A percentile compares a stretch with the other conserved stretches of the same genome.
These are phyloP conservation scores for Morone saxatilis DNA, from an alignment of 2,113 vertebrate species.

Conservation along the genomic window DNA sequence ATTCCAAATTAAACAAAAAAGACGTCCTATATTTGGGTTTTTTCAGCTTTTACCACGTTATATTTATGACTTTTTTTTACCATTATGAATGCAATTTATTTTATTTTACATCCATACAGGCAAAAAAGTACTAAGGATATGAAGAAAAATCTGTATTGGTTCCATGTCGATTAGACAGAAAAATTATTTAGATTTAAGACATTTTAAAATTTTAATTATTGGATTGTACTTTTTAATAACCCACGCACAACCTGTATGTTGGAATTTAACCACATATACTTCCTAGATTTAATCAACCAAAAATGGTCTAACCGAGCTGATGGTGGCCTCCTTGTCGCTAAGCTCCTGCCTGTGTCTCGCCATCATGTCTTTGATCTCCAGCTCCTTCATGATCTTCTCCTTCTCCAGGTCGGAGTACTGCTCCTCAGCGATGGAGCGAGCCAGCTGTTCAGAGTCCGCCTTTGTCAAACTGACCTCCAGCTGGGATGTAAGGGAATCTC, in stretches of 20 bases:
- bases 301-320: slow-evolving; percentile 87
- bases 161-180: no score
- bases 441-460: slow-evolving; percentile 94
- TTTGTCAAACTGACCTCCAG: slow-evolving; percentile 95
- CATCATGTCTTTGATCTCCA: slow-evolving; percentile 98
- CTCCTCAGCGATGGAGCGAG: slow-evolving; percentile 95
- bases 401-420: slow-evolving; percentile 96
- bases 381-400: slow-evolving; percentile 98
- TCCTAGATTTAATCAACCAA: background rate
- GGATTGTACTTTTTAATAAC: no score
- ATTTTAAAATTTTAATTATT: no score
- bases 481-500: slow-evolving; percentile 92
- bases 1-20: no score
- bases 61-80: no score
- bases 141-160: no score
- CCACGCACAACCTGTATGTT: background rate
- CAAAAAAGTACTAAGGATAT: no score
- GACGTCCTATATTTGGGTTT: no score
- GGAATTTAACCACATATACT: background rate
- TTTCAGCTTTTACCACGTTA: no score
- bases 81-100: no score
- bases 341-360: slow-evolving; percentile 94
- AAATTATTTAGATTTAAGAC: no score
- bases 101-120: no score
- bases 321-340: slow-evolving; percentile 93